These are phyloP conservation scores for Acanthosoma haemorrhoidale DNA, from an alignment of 2,888 invertebrate species.

Conservation along the genomic window DNA sequence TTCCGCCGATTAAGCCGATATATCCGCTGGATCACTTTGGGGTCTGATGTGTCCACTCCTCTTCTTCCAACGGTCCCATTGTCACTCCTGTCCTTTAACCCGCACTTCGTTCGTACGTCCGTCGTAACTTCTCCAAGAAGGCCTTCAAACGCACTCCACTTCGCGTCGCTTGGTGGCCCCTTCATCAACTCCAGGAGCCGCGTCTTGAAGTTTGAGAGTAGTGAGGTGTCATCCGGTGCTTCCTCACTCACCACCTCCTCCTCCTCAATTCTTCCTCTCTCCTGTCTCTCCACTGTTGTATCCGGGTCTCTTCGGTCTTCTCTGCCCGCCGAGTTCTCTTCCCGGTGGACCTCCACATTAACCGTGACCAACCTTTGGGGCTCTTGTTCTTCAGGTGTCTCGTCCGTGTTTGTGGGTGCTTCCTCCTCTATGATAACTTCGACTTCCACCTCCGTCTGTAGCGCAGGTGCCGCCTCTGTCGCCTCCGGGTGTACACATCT, in stretches of 20 bases:
- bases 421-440: neutral
- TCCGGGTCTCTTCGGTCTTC: neutral
- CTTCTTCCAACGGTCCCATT: neutral
- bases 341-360: too few species aligned
- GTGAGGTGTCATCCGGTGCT: neutral
- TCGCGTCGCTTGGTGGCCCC: neutral
- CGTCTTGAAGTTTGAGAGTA: neutral
- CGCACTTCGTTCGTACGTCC: too few species aligned
- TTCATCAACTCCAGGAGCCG: too few species aligned
- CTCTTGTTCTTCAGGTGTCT: too few species aligned
- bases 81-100: too few species aligned
- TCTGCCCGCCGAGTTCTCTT: neutral
- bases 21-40: neutral
- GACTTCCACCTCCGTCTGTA: neutral
- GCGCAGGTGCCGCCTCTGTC: neutral
- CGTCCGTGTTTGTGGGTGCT: neutral
- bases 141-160: neutral
- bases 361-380: too few species aligned
- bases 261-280: too few species aligned
- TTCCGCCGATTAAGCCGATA: neutral
- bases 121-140: too few species aligned
- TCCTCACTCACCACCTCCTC: too few species aligned
- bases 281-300: too few species aligned
- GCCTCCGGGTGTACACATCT: neutral
- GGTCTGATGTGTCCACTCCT: neutral